Evolutionary conservation across 2,888 invertebrate species (phyloP).

Genomic region (Hyalella azteca): DNA sequence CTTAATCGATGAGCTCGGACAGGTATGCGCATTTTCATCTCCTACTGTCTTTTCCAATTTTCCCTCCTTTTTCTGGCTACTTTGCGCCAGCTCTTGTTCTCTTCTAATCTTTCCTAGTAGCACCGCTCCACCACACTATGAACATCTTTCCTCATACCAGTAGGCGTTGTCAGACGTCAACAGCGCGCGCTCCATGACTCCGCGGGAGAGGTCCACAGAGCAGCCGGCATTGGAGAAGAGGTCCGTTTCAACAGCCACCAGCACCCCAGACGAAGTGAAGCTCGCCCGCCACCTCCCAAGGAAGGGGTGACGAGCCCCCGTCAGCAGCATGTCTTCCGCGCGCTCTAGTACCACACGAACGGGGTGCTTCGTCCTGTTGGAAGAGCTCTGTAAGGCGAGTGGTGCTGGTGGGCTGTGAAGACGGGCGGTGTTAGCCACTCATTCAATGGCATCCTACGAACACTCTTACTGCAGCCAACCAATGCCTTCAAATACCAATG

Average conservation of each 20-base stretch:
- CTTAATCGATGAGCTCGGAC: no score
- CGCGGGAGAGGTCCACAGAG: constrained; percentile 77
- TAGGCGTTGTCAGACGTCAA: constrained; percentile 85
- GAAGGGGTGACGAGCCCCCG: constrained; percentile 90
- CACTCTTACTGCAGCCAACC: neutral
- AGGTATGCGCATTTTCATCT: no score
- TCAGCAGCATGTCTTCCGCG: constrained; percentile 91
- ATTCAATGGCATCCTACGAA: neutral
- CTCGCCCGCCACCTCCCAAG: constrained; percentile 79
- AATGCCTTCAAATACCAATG: no score
- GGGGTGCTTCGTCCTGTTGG: constrained; percentile 73
- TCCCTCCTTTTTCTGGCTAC: no score
- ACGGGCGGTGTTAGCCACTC: no score
- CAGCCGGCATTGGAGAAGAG: constrained; percentile 85
- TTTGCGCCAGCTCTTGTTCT: no score
- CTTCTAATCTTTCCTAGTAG: no score
- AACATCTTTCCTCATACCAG: constrained; percentile 63
- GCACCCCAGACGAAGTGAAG: constrained; percentile 75
- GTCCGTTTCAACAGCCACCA: constrained; percentile 75
- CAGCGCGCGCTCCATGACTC: constrained; percentile 80
- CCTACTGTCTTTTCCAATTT: no score
- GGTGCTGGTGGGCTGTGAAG: no score
- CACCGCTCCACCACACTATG: no score
- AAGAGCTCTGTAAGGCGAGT: neutral
- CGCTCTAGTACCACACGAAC: constrained; percentile 88